A percentile compares a stretch with the other conserved stretches of the same genome.
These are phyloP conservation scores for Tortrix viridana DNA, from an alignment of 2,888 invertebrate species.

Conservation along the genomic window DNA sequence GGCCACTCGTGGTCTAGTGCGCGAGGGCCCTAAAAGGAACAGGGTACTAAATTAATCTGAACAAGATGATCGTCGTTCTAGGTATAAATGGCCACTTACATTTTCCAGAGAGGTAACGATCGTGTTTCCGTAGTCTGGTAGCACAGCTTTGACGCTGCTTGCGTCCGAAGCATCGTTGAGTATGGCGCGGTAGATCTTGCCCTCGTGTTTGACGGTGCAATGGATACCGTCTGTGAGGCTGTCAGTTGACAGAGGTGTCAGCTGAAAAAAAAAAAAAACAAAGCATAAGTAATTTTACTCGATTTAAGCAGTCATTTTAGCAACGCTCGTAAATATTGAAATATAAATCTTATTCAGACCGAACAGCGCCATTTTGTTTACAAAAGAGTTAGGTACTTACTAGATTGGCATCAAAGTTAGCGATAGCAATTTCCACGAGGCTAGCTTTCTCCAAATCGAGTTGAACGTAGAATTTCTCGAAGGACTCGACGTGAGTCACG, in stretches of 20 bases:
- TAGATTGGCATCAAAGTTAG: constrained; percentile 60
- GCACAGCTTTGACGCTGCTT: constrained; percentile 57
- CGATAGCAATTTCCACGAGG: constrained; percentile 69
- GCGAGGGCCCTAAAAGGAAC: too few relatives aligned
- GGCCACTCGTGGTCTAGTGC: too few relatives aligned
- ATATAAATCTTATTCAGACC: too few relatives aligned
- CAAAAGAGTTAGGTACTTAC: constrained; percentile 52
- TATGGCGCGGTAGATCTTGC: constrained; percentile 71
- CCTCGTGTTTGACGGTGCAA: constrained; percentile 71
- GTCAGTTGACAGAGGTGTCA: constrained; percentile 63
- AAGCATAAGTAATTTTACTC: background rate
- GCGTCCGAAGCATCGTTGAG: constrained; percentile 62
- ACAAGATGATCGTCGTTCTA: too few relatives aligned
- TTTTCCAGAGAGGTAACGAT: constrained; percentile 65
- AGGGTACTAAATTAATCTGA: too few relatives aligned
- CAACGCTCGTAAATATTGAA: too few relatives aligned
- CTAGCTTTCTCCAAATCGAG: constrained; percentile 72
- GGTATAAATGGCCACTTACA: constrained; percentile 53
- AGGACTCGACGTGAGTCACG: constrained; percentile 73
- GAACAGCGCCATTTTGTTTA: too few relatives aligned
- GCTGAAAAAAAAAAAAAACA: constrained; percentile 49
- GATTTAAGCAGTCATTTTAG: too few relatives aligned
- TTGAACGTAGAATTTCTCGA: constrained; percentile 70
- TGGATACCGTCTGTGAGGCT: constrained; percentile 66
- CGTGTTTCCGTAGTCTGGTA: constrained; percentile 73